Evolutionary conservation across 2,888 invertebrate genomes (phyloP), one percentile per base, ranked within the genome.

Genomic region (Endotricha flammealis): DNA sequence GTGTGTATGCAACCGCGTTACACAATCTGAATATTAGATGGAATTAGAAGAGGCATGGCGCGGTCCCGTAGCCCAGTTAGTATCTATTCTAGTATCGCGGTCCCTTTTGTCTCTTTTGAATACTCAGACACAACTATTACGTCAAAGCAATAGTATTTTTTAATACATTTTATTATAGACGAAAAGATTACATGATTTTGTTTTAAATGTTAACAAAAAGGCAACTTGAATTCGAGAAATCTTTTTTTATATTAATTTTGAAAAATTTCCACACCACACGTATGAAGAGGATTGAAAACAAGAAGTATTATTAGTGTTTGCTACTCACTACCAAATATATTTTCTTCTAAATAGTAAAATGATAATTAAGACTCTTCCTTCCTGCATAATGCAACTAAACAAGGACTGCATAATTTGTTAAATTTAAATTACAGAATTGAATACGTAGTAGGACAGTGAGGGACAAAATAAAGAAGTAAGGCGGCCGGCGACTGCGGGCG

Each of bases 391-490:
- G n/a, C n/a, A n/a, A 20, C 3, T 20, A 20, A 20, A 20, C 6
- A n/a, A 20, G 20, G n/a, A 8, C 6, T 20, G 20, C 2, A 20
- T 20, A 16, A 16, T 16, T 16, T 16, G 2, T 2, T n/a, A 20
- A 3, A 20, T 20, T 20, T 20, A n/a, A 20, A 20, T 20, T 20
- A 8, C 20, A n/a, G 20, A 20, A 8, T 20, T 8, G n/a, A 6
- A 2, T 6, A 6, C 20, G n/a, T 6, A 20, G 9, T 24, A 5
- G 4, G 8, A 9, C 24, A n/a, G 12, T 24, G 8, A 12, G 32
- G n/a, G 13, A 32, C 32, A 32, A 32, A 55, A 54, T 67, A 69
- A 71, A 64, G 70, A 67, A 71, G 59, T 57, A 53, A 56, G 53
- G 60, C 39, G 42, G 37, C 4, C 4, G 4, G 16, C 16, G n/a